Base-by-base conservation (phyloP, 2,888 invertebrate genomes). In the Spodoptera exigua region DNA sequence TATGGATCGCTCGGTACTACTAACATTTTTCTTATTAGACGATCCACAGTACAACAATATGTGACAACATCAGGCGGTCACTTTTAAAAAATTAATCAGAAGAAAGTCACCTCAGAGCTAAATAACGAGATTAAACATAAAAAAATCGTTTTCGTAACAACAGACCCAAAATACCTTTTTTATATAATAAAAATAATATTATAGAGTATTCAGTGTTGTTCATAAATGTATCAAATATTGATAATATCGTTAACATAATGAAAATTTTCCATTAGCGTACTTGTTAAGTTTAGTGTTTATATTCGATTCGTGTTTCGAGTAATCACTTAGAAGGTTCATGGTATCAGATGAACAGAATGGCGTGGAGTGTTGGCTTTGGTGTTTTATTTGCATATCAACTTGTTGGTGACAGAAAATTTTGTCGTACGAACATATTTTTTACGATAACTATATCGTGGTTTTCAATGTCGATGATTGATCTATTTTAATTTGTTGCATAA, bases 181-280 rank as follows among this genome's bases (percentile, higher is more conserved):
- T 21, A 27, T n/a, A 27, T 27, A 21, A 27, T 27, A 27, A 27
- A 9, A 21, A 40, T 53, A 14, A 47, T 45, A 49, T 49, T 7
- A 40, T 61, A 57, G 32, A 7, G 4, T 56, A 57, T 13, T 70
- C 40, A 58, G 55, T 67, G 66, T 68, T 63, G 48, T 62, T 75
- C 32, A 53, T 40, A 53, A 32, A 54, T 76, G 40, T 73, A 67
- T 54, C 49, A 55, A 52, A 59, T 71, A 71, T 57, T 49, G 43
- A 72, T 59, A 43, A 51, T 72, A 53, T 63, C 63, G 62, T 70
- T 63, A 60, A 13, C 13, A 54, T 70, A 63, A 73, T 73, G 66
- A 71, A 57, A 49, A 74, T 56, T 79, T 68, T 72, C 67, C 77
- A 74, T 74, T 78, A 74, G 61, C 49, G 34, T 64, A 61, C 61